Conservation (phyloP, 2,113 vertebrate genomes). For the Tupaia tana region DNA sequence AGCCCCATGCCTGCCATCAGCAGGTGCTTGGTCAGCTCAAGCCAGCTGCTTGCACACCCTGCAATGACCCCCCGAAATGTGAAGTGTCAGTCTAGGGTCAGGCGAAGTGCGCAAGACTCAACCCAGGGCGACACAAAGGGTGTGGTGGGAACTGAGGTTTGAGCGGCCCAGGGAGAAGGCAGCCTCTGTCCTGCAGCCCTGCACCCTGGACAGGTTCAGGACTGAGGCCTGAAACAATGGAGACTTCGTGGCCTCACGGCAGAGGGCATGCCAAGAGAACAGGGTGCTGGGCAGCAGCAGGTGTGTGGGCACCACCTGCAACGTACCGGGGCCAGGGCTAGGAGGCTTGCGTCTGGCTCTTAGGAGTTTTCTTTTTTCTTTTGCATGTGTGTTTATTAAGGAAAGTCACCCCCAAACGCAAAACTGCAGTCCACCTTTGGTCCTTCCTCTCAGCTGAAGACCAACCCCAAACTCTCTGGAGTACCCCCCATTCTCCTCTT, state of each 20-base stretch:
- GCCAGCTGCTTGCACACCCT: not conserved
- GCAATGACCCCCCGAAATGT: not conserved
- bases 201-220: not conserved
- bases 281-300: not conserved
- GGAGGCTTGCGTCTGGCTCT: too few relatives aligned
- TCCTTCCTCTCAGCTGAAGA: not conserved
- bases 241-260: not conserved
- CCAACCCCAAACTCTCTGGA: not conserved
- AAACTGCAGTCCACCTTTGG: not conserved
- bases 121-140: not conserved
- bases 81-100: not conserved
- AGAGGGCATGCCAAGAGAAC: fast-evolving
- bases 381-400: not conserved
- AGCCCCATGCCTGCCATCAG: not conserved
- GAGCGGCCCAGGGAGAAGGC: not conserved
- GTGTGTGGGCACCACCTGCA: not conserved
- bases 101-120: not conserved
- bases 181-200: not conserved
- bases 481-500: not conserved
- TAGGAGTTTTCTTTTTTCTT: not conserved
- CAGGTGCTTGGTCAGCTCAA: not conserved
- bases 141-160: not conserved
- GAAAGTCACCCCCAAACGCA: not conserved
- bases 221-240: not conserved
- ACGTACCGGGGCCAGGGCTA: too few relatives aligned